These are phyloP conservation scores for Hypolimnas misippus DNA, from an alignment of 2,888 invertebrate species.

Conservation along the genomic window DNA sequence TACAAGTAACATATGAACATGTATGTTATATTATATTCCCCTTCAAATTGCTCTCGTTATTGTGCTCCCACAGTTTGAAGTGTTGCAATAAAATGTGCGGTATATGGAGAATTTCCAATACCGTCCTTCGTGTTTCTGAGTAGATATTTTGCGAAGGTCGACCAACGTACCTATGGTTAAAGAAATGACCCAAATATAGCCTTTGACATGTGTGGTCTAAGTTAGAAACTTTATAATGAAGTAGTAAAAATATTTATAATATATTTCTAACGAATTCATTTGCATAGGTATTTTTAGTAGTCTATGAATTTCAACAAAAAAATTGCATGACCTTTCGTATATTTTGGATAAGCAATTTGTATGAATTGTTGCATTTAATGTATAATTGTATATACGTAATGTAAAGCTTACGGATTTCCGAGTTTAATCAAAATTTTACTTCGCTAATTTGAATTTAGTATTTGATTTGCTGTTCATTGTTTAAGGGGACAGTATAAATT, in stretches of 20 bases:
- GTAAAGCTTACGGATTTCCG: too few relatives aligned
- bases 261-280: background rate
- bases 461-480: too few relatives aligned
- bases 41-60: background rate
- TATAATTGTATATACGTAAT: too few relatives aligned
- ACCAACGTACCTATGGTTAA: conserved; percentile 20
- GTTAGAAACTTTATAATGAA: conserved; percentile 12
- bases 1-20: too few relatives aligned
- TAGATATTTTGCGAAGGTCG: conserved; percentile 12
- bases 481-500: too few relatives aligned
- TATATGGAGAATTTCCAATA: conserved; percentile 16
- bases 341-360: too few relatives aligned
- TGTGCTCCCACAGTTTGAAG: background rate
- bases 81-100: background rate
- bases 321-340: too few relatives aligned
- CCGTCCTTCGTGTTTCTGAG: conserved; percentile 11
- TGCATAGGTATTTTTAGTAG: background rate
- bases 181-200: conserved; percentile 47
- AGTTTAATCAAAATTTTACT: too few relatives aligned
- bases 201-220: conserved; percentile 24
- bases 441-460: too few relatives aligned
- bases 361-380: too few relatives aligned
- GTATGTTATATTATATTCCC: background rate
- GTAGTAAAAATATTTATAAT: background rate
- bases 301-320: too few relatives aligned